Conservation (phyloP, 30 jellyfish, hydroid and myxozoan species). For the Phacellophora camtschatica region DNA sequence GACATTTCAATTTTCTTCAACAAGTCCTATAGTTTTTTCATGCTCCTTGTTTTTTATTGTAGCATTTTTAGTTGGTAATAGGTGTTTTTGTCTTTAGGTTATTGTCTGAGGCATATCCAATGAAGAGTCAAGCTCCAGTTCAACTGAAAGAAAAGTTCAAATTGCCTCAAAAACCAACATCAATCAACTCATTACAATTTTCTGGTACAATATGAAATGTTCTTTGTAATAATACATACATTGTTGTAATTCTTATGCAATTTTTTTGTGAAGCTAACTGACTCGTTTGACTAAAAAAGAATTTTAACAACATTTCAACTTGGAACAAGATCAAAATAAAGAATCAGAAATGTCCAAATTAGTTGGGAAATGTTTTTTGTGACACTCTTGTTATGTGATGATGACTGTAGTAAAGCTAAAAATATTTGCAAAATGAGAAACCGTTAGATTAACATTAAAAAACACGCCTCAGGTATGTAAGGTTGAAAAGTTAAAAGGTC, state of each 20-base stretch:
- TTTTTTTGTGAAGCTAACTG: neutral
- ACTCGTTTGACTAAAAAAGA: neutral
- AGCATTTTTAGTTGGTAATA: neutral
- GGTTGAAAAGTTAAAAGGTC: no score
- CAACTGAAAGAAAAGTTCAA: constrained; percentile 20
- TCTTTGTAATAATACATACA: neutral
- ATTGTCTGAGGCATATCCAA: constrained; percentile 53
- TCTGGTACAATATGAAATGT: constrained; percentile 19
- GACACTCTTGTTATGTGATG: no score
- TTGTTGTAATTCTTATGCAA: no score
- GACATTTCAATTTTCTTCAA: no score
- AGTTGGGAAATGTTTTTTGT: no score
- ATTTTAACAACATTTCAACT: neutral
- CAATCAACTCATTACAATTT: constrained; percentile 43
- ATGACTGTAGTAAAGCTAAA: no score
- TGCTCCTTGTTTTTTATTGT: no score
- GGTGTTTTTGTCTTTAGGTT: constrained; percentile 9
- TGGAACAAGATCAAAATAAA: neutral
- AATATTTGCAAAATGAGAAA: no score
- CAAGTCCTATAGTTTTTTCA: no score
- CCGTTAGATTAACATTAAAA: no score
- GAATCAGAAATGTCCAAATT: no score
- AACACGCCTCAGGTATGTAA: no score
- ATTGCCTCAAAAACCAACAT: constrained; percentile 33
- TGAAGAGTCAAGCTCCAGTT: constrained; percentile 80